Conservation (phyloP, 1,140 invertebrate species). For the Atta cephalotes region DNA sequence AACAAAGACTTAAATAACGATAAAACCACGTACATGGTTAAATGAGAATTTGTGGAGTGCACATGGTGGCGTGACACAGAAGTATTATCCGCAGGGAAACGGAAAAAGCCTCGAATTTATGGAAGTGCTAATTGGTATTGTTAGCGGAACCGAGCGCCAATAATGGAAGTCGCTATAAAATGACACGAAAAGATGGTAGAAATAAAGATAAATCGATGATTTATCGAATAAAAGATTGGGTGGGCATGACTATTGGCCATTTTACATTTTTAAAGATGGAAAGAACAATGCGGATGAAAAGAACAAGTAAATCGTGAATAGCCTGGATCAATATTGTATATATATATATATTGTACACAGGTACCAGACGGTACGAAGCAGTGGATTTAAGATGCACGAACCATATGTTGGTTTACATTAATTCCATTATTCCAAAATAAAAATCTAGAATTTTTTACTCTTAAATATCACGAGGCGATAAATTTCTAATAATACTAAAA, state of each 20-base stretch:
- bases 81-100: constrained; percentile 57
- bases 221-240: constrained; percentile 49
- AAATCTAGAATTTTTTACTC: neutral
- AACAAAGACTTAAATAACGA: constrained; percentile 57
- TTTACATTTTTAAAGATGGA: constrained; percentile 51
- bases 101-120: constrained; percentile 59
- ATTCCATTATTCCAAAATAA: constrained; percentile 4
- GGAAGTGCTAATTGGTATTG: constrained; percentile 63
- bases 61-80: constrained; percentile 60
- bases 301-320: constrained; percentile 53
- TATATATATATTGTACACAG: constrained; percentile 15
- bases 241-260: constrained; percentile 5
- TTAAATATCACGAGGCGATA: neutral
- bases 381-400: constrained; percentile 44
- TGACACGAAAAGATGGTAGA: constrained; percentile 28
- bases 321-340: constrained; percentile 48
- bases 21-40: constrained; percentile 44
- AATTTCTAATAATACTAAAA: neutral
- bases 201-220: constrained; percentile 42
- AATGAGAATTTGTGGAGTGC: constrained; percentile 63
- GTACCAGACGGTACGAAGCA: constrained; percentile 55
- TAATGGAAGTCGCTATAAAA: constrained; percentile 46
- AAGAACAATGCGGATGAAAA: constrained; percentile 31
- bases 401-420: constrained; percentile 40
- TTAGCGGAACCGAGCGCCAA: constrained; percentile 38